Conservation (phyloP, 2,797 vertebrate genomes). For the Odontamblyopus lacepedii region DNA sequence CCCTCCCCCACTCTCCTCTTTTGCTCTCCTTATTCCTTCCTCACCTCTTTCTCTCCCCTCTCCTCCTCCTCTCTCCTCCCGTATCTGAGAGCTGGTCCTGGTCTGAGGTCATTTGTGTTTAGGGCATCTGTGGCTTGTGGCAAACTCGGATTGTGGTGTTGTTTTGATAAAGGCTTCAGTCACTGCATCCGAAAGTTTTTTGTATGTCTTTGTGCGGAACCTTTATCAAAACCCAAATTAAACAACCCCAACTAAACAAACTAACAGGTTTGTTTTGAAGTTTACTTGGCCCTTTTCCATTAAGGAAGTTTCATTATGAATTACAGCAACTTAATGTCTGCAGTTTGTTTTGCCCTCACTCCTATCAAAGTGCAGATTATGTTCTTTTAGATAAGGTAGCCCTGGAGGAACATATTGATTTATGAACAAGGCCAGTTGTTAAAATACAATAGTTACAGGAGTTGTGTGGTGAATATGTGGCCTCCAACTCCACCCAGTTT, state of each 20-base stretch:
- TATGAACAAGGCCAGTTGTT: background rate
- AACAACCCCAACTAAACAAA: background rate
- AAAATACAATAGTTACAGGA: background rate
- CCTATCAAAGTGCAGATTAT: background rate
- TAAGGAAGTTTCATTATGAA: background rate
- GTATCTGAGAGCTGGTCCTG: conserved; percentile 26
- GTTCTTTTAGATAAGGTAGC: background rate
- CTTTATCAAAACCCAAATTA: background rate
- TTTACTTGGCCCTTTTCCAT: background rate
- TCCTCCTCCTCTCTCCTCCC: background rate
- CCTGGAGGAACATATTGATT: background rate
- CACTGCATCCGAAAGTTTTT: background rate
- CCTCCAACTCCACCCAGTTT: too few relatives aligned
- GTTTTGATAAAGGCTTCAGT: background rate
- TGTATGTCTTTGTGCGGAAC: background rate
- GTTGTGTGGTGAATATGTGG: background rate
- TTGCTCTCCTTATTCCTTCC: too few relatives aligned
- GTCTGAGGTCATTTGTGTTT: conserved; percentile 24
- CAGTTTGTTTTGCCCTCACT: too few relatives aligned
- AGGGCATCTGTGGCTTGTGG: background rate
- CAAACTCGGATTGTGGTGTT: background rate
- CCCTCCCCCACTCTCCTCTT: too few relatives aligned
- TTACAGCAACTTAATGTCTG: background rate
- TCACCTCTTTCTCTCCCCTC: too few relatives aligned
- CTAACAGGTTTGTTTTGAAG: background rate